Evolutionary conservation across 2,113 vertebrate species (phyloP).

Genomic region (Neodontobutis hainanensis): DNA sequence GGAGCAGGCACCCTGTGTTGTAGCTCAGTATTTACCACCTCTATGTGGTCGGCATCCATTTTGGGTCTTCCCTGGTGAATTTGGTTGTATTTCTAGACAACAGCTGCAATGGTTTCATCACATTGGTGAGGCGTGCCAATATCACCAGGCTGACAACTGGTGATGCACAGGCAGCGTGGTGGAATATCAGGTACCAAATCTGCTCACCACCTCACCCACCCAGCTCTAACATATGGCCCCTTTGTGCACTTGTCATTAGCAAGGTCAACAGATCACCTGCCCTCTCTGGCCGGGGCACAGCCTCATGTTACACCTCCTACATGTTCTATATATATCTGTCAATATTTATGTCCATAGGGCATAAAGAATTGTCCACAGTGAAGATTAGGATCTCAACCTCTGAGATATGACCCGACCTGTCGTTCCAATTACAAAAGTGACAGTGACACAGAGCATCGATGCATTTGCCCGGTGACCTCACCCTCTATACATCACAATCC

Average conservation of each 20-base stretch:
- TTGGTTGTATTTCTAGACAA: constrained; percentile 36
- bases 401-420: constrained; percentile 48
- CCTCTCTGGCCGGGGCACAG: constrained; percentile 4
- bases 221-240: constrained; percentile 9
- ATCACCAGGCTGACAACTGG: constrained; percentile 52
- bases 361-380: constrained; percentile 49
- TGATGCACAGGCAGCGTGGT: constrained; percentile 10
- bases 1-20: constrained; percentile 43
- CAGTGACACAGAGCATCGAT: constrained; percentile 64
- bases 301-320: constrained; percentile 29
- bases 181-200: constrained; percentile 16
- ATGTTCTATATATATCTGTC: constrained; percentile 45
- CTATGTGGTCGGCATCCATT: constrained; percentile 35
- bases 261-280: constrained; percentile 52
- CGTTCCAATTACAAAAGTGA: constrained; percentile 67
- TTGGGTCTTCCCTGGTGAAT: constrained; percentile 57
- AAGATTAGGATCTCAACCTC: constrained; percentile 67
- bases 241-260: constrained; percentile 29
- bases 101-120: constrained; percentile 68
- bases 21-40: constrained; percentile 42
- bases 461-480: constrained; percentile 68
- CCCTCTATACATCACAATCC: constrained; percentile 50
- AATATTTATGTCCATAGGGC: constrained; percentile 52
- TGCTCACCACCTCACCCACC: neutral
- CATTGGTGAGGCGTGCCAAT: constrained; percentile 12